Evolutionary conservation across 2,888 invertebrate species (phyloP).

Genomic region (Pammene fasciana): DNA sequence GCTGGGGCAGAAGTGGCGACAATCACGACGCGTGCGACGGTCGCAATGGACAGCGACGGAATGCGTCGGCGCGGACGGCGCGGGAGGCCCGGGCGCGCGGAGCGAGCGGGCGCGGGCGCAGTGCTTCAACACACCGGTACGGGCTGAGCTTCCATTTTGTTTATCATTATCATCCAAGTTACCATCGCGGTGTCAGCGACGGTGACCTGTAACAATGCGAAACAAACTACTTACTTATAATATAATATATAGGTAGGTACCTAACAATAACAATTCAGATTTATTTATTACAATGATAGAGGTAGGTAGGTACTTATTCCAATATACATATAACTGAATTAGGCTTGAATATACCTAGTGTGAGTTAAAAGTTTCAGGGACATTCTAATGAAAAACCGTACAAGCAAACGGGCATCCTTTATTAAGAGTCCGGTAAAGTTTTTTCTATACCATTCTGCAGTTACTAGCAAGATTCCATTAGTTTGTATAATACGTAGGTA

Average conservation of each 20-base stretch:
- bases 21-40: constrained; percentile 58
- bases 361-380: too few species aligned
- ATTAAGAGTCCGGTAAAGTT: too few species aligned
- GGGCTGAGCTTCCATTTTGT: constrained; percentile 62
- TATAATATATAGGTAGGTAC: neutral
- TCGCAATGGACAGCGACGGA: constrained; percentile 63
- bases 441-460: too few species aligned
- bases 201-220: constrained; percentile 50
- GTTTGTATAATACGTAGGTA: too few species aligned
- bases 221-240: constrained; percentile 7
- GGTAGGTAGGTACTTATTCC: too few species aligned
- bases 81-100: constrained; percentile 52
- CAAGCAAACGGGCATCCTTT: too few species aligned
- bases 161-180: constrained; percentile 37
- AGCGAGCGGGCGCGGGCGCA: constrained; percentile 52
- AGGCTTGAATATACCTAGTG: too few species aligned
- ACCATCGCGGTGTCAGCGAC: constrained; percentile 25
- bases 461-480: too few species aligned
- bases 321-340: too few species aligned
- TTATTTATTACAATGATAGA: too few species aligned
- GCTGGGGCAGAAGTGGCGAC: constrained; percentile 42
- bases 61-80: constrained; percentile 51
- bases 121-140: constrained; percentile 39
- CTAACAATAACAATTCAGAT: too few species aligned
- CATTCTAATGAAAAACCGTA: too few species aligned